These are phyloP conservation scores for Drosophila sordidapex DNA, from an alignment of 2,888 invertebrate species.

Conservation along the genomic window DNA sequence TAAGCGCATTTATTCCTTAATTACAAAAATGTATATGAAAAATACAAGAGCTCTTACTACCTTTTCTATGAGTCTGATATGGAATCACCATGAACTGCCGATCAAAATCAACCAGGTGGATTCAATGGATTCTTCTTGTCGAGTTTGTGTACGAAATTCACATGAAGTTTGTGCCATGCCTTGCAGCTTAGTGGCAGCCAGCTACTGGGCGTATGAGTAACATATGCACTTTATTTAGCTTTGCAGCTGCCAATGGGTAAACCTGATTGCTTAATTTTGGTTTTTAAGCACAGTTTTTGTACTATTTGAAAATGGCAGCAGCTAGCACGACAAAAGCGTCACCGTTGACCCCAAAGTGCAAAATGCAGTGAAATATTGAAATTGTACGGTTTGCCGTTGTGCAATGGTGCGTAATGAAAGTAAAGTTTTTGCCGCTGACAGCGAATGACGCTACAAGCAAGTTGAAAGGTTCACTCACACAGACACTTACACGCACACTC, in stretches of 20 bases:
- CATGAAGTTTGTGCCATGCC: background rate
- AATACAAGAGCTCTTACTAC: background rate
- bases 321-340: constrained; percentile 31
- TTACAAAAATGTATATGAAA: background rate
- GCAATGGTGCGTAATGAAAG: constrained; percentile 70
- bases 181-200: background rate
- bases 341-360: constrained; percentile 54
- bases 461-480: constrained; percentile 59
- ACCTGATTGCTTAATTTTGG: constrained; percentile 45
- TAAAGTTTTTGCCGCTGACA: constrained; percentile 44
- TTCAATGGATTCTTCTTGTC: background rate
- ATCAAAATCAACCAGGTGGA: background rate
- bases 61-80: background rate
- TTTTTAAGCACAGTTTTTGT: constrained; percentile 43
- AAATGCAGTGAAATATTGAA: constrained; percentile 76
- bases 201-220: constrained; percentile 46
- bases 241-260: constrained; percentile 1
- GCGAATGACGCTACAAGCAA: constrained; percentile 25
- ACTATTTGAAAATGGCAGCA: constrained; percentile 13
- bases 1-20: background rate
- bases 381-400: constrained; percentile 65
- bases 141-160: background rate
- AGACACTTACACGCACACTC: constrained; percentile 8
- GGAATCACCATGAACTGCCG: background rate
- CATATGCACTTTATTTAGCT: constrained; percentile 44